Evolutionary conservation across 2,113 vertebrate genomes (phyloP).

Genomic region (Oreocharis arfaki): DNA sequence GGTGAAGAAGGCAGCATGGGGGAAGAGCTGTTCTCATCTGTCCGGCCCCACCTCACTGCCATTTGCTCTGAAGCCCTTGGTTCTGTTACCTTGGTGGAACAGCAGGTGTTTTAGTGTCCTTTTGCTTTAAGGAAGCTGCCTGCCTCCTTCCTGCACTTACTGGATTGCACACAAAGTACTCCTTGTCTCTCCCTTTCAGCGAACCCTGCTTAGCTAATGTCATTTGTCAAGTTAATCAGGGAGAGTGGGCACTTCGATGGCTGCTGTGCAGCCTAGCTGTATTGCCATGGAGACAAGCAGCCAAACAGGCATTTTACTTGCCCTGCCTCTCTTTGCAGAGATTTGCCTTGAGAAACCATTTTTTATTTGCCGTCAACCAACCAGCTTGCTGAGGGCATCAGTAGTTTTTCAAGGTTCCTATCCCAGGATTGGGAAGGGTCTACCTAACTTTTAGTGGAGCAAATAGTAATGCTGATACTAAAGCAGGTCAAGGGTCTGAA

Average conservation of each 20-base stretch:
- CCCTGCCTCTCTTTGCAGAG: not conserved
- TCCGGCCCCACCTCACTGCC: not conserved
- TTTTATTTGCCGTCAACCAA: not conserved
- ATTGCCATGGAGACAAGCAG: conserved; percentile 42
- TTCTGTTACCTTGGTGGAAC: not conserved
- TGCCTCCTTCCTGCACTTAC: not conserved
- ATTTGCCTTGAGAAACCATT: not conserved
- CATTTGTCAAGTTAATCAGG: conserved; percentile 53
- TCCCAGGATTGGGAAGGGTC: not conserved
- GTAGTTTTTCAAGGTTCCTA: not conserved
- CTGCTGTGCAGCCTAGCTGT: not conserved
- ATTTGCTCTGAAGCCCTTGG: not conserved
- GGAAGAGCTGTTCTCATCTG: not conserved
- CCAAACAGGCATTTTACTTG: conserved; percentile 25
- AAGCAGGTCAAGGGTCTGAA: not conserved
- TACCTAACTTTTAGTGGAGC: not conserved
- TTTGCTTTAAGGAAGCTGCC: not conserved
- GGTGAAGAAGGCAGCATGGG: fast-evolving
- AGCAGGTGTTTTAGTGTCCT: not conserved
- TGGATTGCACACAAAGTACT: conserved; percentile 27
- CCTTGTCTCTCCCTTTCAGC: conserved; percentile 6
- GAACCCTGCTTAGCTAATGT: not conserved
- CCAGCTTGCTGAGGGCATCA: not conserved
- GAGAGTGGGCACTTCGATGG: conserved; percentile 21
- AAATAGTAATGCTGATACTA: not conserved